A percentile compares a stretch with the other conserved stretches of the same genome.
Conservation (phyloP, 35 echinoderm and acorn worm species). For the Apostichopus californicus region DNA sequence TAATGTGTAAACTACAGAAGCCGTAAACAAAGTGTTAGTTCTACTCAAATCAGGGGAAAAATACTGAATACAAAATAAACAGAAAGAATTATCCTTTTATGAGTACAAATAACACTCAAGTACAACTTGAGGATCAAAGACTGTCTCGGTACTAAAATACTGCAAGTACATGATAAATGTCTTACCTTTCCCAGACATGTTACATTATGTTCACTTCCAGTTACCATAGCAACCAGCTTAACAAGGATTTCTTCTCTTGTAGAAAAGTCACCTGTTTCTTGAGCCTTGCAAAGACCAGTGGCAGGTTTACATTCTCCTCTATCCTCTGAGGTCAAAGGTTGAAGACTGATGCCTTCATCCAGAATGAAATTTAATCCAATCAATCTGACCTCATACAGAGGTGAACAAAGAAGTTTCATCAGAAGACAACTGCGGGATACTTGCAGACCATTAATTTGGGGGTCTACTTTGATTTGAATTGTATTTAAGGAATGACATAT, state of each 20-base stretch:
- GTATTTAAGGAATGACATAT: neutral
- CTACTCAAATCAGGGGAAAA: too few species aligned
- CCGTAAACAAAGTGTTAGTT: too few species aligned
- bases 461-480: neutral
- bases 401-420: conserved; percentile 12
- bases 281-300: neutral
- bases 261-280: neutral
- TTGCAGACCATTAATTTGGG: neutral
- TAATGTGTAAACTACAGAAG: too few species aligned
- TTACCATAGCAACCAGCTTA: conserved; percentile 45
- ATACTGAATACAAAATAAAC: too few species aligned
- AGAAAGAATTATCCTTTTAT: too few species aligned
- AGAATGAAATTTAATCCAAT: neutral
- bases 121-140: too few species aligned
- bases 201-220: conserved; percentile 8
- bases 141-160: too few species aligned
- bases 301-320: neutral
- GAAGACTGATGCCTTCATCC: neutral
- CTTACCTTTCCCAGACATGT: conserved; percentile 26
- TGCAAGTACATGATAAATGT: neutral
- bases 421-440: neutral
- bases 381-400: conserved; percentile 23
- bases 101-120: too few species aligned
- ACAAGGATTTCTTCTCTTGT: neutral
- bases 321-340: neutral